These are phyloP conservation scores for Maccullochella peelii DNA, from an alignment of 2,113 vertebrate genomes.

Conservation along the genomic window DNA sequence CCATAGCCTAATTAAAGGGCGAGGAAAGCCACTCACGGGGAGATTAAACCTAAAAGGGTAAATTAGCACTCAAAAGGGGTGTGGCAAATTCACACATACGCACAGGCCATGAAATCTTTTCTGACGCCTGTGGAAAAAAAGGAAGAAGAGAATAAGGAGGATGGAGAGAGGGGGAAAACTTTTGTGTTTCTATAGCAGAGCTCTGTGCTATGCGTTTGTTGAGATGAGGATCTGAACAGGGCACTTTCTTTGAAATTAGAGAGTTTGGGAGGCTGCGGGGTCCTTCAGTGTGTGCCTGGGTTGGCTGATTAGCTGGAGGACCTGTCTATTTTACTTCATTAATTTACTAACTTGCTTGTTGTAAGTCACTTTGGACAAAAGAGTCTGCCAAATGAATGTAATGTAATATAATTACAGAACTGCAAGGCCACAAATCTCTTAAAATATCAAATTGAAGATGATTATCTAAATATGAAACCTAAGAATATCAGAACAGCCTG, in stretches of 20 bases:
- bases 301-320: conserved; percentile 14
- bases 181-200: conserved; percentile 57
- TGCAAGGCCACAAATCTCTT: background rate
- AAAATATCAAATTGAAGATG: background rate
- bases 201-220: conserved; percentile 31
- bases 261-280: conserved; percentile 13
- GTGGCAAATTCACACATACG: conserved; percentile 79
- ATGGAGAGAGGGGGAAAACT: conserved; percentile 27
- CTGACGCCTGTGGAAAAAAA: conserved; percentile 78
- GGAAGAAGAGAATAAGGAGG: conserved; percentile 46
- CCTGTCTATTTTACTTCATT: conserved; percentile 28
- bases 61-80: conserved; percentile 86
- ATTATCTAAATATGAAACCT: background rate
- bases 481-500: background rate
- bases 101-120: conserved; percentile 83
- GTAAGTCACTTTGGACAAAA: background rate
- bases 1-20: conserved; percentile 87
- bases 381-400: background rate
- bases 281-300: background rate
- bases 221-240: conserved; percentile 18
- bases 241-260: conserved; percentile 22
- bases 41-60: conserved; percentile 88
- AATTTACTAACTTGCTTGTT: conserved; percentile 4
- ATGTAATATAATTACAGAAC: background rate
- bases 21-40: conserved; percentile 82